Base-by-base conservation (phyloP, 1,140 invertebrate species). In the Grapholita molesta region DNA sequence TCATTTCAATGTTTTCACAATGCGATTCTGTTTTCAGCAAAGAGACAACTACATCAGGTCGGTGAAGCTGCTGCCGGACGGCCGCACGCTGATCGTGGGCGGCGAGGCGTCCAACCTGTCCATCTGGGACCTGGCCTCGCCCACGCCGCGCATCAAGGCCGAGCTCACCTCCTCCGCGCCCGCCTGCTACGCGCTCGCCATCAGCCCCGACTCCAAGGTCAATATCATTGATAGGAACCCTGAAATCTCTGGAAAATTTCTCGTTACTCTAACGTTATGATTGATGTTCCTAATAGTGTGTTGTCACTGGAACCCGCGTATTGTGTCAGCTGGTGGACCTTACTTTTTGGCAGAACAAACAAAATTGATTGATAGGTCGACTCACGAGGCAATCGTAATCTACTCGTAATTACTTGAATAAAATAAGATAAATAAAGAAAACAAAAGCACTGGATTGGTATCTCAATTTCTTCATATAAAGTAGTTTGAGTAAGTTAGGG, bases 41-140 rank as follows among this genome's bases (percentile, higher is more conserved):
- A 94, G 98, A 67, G 98, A 99, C 90, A 99, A 98, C 92, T 99
- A 99, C 92, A 99, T 99, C 78, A 94, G 98, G 74, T 99, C 98
- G 25, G 98, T 99, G 64, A 99, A 99, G 92, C 92, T 99, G 21
- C 92, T 99, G 67, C 97, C 98, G n/a, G 98, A 99, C 92, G 97
- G 97, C 1, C 94, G 98, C 70, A 99, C 98, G 15, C 89, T 99
- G 48, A 98, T 99, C 73, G 98, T 99, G 15, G 99, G 99, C 61
- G 98, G 98, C 1, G 99, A 99, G 92, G 98, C 98, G 6, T 97
- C 96, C 70, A 99, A 98, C 79, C 94, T 99, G 55, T 98, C 97
- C 53, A 99, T 99, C 82, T 99, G 98, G 97, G 98, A 99, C 91
- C 86, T 99, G 65, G 97, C 97, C 55, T 96, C 95, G 71, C 96